A percentile compares a stretch with the other conserved stretches of the same genome.
These are phyloP conservation scores for Cephus spinipes DNA, from an alignment of 2,888 invertebrate genomes.

Conservation along the genomic window DNA sequence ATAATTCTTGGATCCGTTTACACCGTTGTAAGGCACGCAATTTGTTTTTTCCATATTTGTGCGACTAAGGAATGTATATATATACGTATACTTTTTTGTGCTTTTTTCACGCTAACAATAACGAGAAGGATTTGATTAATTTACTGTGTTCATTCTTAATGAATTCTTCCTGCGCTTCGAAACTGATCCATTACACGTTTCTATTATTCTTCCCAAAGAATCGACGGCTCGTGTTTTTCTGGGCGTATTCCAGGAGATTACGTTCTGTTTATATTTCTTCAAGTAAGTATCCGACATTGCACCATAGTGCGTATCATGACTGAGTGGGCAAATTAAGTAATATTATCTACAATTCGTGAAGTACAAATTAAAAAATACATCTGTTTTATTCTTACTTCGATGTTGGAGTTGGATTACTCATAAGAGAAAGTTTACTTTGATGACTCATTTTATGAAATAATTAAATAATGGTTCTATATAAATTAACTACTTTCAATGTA, in stretches of 20 bases:
- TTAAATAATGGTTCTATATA: background rate
- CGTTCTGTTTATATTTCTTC: background rate
- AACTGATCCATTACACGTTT: conserved; percentile 9
- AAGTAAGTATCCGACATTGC: background rate
- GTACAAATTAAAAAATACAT: background rate
- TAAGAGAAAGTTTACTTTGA: background rate
- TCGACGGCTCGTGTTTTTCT: conserved; percentile 8
- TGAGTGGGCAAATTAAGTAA: background rate
- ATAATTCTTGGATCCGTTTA: conserved; percentile 22
- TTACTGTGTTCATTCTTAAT: background rate
- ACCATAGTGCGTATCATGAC: background rate
- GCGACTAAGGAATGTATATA: conserved; percentile 8
- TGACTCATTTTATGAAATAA: background rate
- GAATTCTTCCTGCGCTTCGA: conserved; percentile 6
- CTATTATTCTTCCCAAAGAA: conserved; percentile 17
- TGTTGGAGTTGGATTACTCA: background rate
- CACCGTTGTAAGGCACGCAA: conserved; percentile 4
- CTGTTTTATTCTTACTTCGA: background rate
- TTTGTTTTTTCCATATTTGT: conserved; percentile 16
- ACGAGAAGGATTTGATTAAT: background rate
- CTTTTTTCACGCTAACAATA: background rate
- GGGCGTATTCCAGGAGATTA: background rate
- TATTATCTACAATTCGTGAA: background rate
- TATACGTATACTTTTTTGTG: background rate
- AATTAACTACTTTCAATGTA: background rate